phyloP scores from a whole-genome alignment of 2,888 invertebrate species.

The Glyphotaelius pellucidus region DNA sequence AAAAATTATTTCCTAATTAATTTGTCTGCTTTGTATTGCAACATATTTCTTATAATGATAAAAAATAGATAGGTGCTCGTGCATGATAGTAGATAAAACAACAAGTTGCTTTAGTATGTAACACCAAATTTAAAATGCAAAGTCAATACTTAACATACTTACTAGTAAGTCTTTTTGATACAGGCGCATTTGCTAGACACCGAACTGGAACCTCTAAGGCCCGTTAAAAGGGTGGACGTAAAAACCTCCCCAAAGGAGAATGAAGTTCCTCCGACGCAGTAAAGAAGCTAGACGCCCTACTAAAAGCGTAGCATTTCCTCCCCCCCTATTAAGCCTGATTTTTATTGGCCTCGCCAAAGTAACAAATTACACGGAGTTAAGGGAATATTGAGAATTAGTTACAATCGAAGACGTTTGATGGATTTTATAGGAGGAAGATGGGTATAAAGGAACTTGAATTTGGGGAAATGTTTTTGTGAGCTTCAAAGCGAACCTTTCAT shows the following conservation, averaged over 20 bases:
- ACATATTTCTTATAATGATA: too few relatives aligned
- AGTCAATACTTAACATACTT: too few relatives aligned
- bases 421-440: background rate
- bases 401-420: constrained; percentile 10
- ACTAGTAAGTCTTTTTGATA: too few relatives aligned
- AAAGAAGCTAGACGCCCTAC: constrained; percentile 51
- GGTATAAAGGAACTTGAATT: background rate
- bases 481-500: too few relatives aligned
- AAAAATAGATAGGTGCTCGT: too few relatives aligned
- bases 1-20: too few relatives aligned
- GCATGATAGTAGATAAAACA: too few relatives aligned
- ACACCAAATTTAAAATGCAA: too few relatives aligned
- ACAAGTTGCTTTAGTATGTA: too few relatives aligned
- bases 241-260: constrained; percentile 59
- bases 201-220: background rate
- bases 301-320: constrained; percentile 52
- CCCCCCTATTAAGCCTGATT: constrained; percentile 54
- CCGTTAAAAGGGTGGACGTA: constrained; percentile 55
- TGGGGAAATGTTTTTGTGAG: background rate
- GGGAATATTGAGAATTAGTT: constrained; percentile 32
- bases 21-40: too few relatives aligned
- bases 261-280: constrained; percentile 62
- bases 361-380: constrained; percentile 48
- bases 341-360: constrained; percentile 50
- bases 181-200: background rate